Evolutionary conservation across 1,140 invertebrate species (phyloP), one percentile per base, ranked within the genome.

Genomic region (Tetramorium simillimum): DNA sequence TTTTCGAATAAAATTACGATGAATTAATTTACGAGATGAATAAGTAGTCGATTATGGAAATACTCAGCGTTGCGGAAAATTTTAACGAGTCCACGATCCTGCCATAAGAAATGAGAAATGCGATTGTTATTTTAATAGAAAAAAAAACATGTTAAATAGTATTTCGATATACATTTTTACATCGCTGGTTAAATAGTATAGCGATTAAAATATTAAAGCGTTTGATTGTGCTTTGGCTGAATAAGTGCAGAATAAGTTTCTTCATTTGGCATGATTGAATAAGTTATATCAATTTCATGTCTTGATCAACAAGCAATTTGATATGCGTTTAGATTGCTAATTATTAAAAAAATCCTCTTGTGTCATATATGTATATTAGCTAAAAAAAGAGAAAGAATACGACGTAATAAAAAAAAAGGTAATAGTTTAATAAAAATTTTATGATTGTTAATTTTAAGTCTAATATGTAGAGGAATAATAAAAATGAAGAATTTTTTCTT

Each of bases 1-100:
- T 75, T 60, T 60, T 21, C n/a, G 28, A 75, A 60, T 84, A 37
- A 82, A 69, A 75, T 84, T 62, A 62, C 40, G 37, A 46, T 49
- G 24, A 43, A 49, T 84, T 75, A 73, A 84, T 84, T 43, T 60
- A 24, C 9, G 6, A 60, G 14, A 56, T 60, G 51, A 82, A 60
- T 24, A 60, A 82, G 24, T 75, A 9, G 24, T 82, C 28, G 28
- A 84, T 75, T 84, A 62, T 62, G 14, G n/a, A 33, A 60, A 60
- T 73, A 84, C 24, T 10, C 14, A 60, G 3, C 40, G 3, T 37
- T 14, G 12, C 2, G 18, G 28, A 60, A 60, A 84, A 84, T 84
- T 84, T 62, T 84, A 75, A 82, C 12, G 67, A 84, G 24, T 33
- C 5, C 14, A 28, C 12, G 49, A 28, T 33, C 7, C 18, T 62